Evolutionary conservation across 2,888 invertebrate species (phyloP).

Genomic region (Torymus tubicola): DNA sequence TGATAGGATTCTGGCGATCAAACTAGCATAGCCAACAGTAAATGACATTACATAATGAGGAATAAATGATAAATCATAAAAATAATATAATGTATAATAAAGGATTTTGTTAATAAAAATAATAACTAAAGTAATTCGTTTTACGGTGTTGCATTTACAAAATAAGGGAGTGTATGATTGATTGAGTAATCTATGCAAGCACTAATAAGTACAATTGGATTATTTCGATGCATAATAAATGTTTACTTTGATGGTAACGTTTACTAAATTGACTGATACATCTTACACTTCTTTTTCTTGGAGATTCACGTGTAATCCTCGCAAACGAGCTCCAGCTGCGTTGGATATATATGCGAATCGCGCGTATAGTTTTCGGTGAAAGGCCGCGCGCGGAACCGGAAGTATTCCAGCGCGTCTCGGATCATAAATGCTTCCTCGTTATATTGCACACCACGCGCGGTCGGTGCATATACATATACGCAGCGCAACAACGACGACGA

Average conservation of each 20-base stretch:
- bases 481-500: not conserved
- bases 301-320: too few relatives aligned
- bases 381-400: slow-evolving; percentile 50
- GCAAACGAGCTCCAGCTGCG: slow-evolving; percentile 55
- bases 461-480: not conserved
- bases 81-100: not conserved
- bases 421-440: slow-evolving; percentile 66
- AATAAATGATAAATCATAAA: slow-evolving; percentile 19
- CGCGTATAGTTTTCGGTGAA: slow-evolving; percentile 25
- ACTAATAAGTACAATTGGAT: too few relatives aligned
- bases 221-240: too few relatives aligned
- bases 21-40: slow-evolving; percentile 80
- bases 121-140: too few relatives aligned
- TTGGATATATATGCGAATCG: slow-evolving; percentile 19
- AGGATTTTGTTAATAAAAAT: too few relatives aligned
- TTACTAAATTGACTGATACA: too few relatives aligned
- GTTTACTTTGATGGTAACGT: too few relatives aligned
- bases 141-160: too few relatives aligned
- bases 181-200: too few relatives aligned
- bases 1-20: slow-evolving; percentile 88
- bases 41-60: slow-evolving; percentile 31
- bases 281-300: too few relatives aligned
- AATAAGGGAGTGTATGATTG: too few relatives aligned
- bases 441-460: slow-evolving; percentile 43
- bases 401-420: slow-evolving; percentile 59